Conservation (phyloP, 2,113 vertebrate species). For the Syngnathus floridae region DNA sequence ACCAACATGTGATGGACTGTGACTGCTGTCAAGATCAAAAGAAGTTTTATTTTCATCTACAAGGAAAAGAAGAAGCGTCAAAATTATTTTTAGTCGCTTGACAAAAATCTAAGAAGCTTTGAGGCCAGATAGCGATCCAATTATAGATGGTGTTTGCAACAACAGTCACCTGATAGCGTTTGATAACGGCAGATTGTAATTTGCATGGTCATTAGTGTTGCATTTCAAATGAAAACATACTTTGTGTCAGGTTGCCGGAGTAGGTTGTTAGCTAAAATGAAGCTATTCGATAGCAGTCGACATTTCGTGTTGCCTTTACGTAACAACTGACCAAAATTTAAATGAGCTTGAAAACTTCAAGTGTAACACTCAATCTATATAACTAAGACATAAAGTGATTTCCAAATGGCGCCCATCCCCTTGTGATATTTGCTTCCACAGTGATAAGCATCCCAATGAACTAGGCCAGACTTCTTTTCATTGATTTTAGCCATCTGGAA, state of each 20-base stretch:
- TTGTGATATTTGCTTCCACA: not conserved
- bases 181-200: not conserved
- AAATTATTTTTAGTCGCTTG: slow-evolving; percentile 1
- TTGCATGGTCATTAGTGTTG: not conserved
- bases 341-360: too few species aligned
- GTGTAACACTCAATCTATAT: too few species aligned
- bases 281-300: not conserved
- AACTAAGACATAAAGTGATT: too few species aligned
- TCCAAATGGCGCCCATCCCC: too few species aligned
- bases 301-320: too few species aligned
- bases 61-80: not conserved
- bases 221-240: not conserved
- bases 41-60: not conserved
- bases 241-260: not conserved
- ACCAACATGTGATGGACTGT: slow-evolving; percentile 20
- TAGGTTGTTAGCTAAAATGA: not conserved
- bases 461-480: not conserved
- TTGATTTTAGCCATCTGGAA: not conserved
- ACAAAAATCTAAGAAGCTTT: not conserved
- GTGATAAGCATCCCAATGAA: not conserved
- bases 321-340: too few species aligned
- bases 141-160: not conserved
- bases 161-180: not conserved
- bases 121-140: not conserved
- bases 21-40: slow-evolving; percentile 4